These are phyloP conservation scores for Actinia tenebrosa DNA, from an alignment of 64 coral and sea anemone species.

Conservation along the genomic window DNA sequence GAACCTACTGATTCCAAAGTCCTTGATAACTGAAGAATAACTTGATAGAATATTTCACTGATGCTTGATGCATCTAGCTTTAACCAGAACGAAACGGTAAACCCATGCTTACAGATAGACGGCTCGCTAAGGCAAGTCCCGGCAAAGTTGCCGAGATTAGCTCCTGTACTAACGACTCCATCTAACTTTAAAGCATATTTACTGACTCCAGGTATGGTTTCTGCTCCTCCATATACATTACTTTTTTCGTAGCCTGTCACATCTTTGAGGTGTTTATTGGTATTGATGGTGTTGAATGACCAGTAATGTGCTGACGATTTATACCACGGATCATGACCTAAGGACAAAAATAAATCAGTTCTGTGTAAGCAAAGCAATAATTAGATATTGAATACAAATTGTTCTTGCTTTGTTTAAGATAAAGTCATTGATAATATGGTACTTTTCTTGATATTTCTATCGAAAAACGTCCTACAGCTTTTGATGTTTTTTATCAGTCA, in stretches of 20 bases:
- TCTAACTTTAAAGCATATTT: slow-evolving; percentile 65
- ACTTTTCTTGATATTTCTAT: too few relatives aligned
- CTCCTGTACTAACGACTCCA: slow-evolving; percentile 41
- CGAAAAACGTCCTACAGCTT: too few relatives aligned
- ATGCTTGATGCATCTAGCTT: slow-evolving; percentile 19
- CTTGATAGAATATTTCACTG: neutral
- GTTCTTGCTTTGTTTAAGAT: too few relatives aligned
- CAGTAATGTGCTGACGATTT: slow-evolving; percentile 65
- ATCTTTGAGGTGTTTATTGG: slow-evolving; percentile 2
- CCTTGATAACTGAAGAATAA: slow-evolving; percentile 60
- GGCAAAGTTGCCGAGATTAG: slow-evolving; percentile 43
- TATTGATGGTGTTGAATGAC: slow-evolving; percentile 53
- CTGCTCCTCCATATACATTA: slow-evolving; percentile 29
- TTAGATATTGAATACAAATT: too few relatives aligned
- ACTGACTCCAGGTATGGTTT: slow-evolving; percentile 43
- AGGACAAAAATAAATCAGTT: neutral
- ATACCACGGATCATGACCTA: slow-evolving; percentile 80
- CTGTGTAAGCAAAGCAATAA: too few relatives aligned
- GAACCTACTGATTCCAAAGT: slow-evolving; percentile 51
- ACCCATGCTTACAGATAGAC: slow-evolving; percentile 51
- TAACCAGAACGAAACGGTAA: slow-evolving; percentile 88
- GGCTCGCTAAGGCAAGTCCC: slow-evolving; percentile 70
- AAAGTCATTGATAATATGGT: too few relatives aligned
- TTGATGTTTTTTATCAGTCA: too few relatives aligned
- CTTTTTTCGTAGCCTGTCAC: neutral